Conservation (phyloP, 1,140 invertebrate genomes). For the Drosophila baimaii region DNA sequence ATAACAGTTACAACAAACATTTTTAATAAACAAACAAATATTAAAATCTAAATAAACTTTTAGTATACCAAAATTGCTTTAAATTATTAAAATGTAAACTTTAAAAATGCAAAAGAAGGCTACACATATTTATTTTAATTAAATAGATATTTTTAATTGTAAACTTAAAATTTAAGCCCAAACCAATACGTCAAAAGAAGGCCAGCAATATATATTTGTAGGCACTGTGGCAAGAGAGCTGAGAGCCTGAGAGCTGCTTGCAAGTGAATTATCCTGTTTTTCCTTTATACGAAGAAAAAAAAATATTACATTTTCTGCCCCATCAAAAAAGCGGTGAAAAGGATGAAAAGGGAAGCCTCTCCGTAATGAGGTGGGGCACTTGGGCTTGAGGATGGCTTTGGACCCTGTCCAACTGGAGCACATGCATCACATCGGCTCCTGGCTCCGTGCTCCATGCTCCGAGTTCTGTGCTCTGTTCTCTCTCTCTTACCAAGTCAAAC, state of each 20-base stretch:
- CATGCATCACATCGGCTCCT: slow-evolving; percentile 20
- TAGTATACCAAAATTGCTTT: too few relatives aligned
- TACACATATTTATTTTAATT: too few relatives aligned
- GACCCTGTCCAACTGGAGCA: slow-evolving; percentile 61
- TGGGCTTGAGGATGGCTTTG: slow-evolving; percentile 44
- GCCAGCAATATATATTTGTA: background rate
- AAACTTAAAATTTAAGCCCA: too few relatives aligned
- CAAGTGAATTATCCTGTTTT: slow-evolving; percentile 5
- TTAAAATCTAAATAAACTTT: too few relatives aligned
- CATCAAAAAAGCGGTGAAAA: slow-evolving; percentile 8
- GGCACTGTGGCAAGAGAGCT: background rate
- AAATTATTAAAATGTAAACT: too few relatives aligned
- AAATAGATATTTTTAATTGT: too few relatives aligned
- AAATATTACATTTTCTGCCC: slow-evolving; percentile 19
- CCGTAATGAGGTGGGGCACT: slow-evolving; percentile 29
- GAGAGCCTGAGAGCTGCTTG: background rate
- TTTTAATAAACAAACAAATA: too few relatives aligned
- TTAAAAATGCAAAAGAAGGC: too few relatives aligned
- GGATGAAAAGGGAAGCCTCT: background rate
- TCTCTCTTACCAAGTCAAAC: slow-evolving; percentile 51
- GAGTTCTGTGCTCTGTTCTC: slow-evolving; percentile 15
- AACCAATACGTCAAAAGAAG: background rate
- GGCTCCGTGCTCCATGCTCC: background rate
- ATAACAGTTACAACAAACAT: too few relatives aligned
- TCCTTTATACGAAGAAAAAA: background rate